Evolutionary conservation across 2,113 vertebrate genomes (phyloP).

Genomic region (Sterna hirundo): DNA sequence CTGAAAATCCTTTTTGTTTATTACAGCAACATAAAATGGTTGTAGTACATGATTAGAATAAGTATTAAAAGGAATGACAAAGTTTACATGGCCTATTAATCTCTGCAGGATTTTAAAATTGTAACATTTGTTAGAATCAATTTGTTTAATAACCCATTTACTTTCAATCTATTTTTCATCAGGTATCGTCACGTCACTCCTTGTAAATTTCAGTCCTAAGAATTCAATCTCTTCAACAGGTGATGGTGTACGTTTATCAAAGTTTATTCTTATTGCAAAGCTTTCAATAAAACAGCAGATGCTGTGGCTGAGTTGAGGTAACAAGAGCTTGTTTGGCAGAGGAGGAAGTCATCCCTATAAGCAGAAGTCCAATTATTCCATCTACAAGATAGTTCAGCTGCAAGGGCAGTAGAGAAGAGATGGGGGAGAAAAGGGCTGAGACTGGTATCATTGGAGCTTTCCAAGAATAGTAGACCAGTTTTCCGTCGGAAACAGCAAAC

Average conservation of each 20-base stretch:
- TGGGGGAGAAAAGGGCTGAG: background rate
- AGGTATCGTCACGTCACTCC: background rate
- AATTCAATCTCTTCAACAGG: background rate
- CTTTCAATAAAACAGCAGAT: background rate
- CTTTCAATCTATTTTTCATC: background rate
- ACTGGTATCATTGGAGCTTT: fast-evolving
- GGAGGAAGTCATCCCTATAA: background rate
- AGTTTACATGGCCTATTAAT: background rate
- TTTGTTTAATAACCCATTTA: background rate
- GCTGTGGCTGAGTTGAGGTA: background rate
- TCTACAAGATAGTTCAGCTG: background rate
- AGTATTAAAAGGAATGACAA: background rate
- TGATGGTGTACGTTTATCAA: background rate
- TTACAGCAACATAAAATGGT: background rate
- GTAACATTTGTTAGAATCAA: background rate
- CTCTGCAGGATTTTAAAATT: background rate
- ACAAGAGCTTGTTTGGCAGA: background rate
- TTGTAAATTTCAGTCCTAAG: background rate
- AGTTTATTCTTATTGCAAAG: background rate
- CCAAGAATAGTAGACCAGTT: background rate
- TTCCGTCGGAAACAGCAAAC: background rate
- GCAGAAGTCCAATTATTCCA: background rate
- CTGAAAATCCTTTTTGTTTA: background rate
- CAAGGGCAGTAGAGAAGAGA: background rate
- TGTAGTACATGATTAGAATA: background rate